Base-by-base conservation (phyloP, 2,113 vertebrate species). In the Fukomys damarensis region DNA sequence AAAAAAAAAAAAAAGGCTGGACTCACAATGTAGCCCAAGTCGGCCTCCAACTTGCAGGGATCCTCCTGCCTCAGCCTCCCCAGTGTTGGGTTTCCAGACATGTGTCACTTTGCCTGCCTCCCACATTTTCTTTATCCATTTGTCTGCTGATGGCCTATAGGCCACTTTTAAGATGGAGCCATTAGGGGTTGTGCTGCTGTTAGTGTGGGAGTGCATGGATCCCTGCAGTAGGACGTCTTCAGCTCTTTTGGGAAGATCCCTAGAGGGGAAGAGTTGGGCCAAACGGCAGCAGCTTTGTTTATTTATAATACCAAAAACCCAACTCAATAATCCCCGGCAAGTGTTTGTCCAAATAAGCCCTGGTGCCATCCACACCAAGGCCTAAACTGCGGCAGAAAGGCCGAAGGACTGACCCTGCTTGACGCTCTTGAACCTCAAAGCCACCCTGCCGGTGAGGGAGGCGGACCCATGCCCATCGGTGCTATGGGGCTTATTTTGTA, bases 351-450 rank as follows among this genome's bases (percentile, higher is more conserved):
- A n/a, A 74, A 43, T 13, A 28, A 41, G 7, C 5, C 12, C 9
- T 7, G 17, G 35, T 61, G 24, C 10, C 10, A 7, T 24, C 30
- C n/a, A 2, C 19, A 13, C 0, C 5, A 26, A 52, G 19, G 41
- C 19, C 16, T 20, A 16, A 8, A 17, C 32, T 7, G 38, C 17
- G 41, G 54, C 26, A 38, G 43, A 87, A 59, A 76, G 61, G 38
- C 77, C 19, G 77, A 30, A 12, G 38, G 41, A 66, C 56, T 19
- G 30, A 32, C 1, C 35, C 14, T 19, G 65, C 32, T 19, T 68
- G 65, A 63, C 43, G 0, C 5, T 8, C 41, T 28, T 1, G 22
- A 41, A 65, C 41, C 43, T 32, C 58, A 30, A 14, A 84, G 59
- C 22, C 28, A 26, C 9, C 46, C 46, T 49, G 41, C 7, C 49